These are phyloP conservation scores for Larimichthys polyactis DNA, from an alignment of 2,113 vertebrate species.

Conservation along the genomic window DNA sequence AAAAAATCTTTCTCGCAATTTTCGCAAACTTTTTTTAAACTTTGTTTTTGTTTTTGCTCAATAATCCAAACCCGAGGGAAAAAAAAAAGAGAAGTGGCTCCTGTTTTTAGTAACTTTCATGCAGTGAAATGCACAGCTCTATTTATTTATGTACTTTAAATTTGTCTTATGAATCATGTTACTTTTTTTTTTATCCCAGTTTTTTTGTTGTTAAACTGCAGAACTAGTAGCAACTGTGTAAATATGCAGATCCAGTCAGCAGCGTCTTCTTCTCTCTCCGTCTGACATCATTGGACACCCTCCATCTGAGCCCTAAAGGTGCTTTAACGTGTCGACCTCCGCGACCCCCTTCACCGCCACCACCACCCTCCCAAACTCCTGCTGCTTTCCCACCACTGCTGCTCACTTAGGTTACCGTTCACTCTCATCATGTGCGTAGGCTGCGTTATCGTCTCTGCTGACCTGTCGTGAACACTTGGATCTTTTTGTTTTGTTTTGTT, in stretches of 20 bases:
- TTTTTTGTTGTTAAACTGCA: slow-evolving; percentile 59
- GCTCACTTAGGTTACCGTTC: slow-evolving; percentile 17
- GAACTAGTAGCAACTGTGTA: slow-evolving; percentile 78
- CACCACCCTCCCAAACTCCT: neutral
- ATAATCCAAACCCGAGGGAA: slow-evolving; percentile 25
- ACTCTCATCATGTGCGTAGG: slow-evolving; percentile 28
- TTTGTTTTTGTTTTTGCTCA: slow-evolving; percentile 23
- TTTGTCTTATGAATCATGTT: slow-evolving; percentile 68
- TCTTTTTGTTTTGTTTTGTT: slow-evolving; percentile 8
- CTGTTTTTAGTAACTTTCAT: slow-evolving; percentile 62
- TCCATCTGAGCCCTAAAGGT: slow-evolving; percentile 47
- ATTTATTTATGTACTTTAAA: slow-evolving; percentile 80
- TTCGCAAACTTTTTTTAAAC: neutral
- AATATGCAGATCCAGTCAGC: slow-evolving; percentile 72
- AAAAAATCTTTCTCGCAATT: neutral
- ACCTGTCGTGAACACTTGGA: slow-evolving; percentile 50
- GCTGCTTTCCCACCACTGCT: slow-evolving; percentile 50
- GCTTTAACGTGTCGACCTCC: slow-evolving; percentile 32
- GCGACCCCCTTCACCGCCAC: neutral
- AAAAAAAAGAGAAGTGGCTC: slow-evolving; percentile 49
- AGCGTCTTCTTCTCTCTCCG: slow-evolving; percentile 28
- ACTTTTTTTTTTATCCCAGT: slow-evolving; percentile 47
- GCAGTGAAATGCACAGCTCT: slow-evolving; percentile 79
- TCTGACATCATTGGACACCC: slow-evolving; percentile 28
- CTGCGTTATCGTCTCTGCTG: slow-evolving; percentile 50